Conservation (phyloP, 1,140 invertebrate genomes). For the Solenopsis fugax region DNA sequence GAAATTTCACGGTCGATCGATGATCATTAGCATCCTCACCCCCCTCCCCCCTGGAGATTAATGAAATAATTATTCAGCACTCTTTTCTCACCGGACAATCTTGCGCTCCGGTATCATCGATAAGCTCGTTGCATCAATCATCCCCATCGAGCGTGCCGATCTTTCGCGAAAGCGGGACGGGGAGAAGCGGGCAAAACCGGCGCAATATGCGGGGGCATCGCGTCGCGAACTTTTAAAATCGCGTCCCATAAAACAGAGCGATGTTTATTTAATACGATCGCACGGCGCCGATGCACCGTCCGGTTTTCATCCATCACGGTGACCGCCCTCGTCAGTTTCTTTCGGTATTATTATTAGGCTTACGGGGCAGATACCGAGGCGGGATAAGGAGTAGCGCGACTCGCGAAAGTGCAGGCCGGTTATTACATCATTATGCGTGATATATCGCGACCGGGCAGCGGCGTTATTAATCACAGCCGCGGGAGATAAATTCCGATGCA, state of each 20-base stretch:
- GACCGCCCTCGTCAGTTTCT: slow-evolving; percentile 39
- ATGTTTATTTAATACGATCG: slow-evolving; percentile 70
- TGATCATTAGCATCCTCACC: slow-evolving; percentile 41
- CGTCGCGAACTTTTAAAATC: slow-evolving; percentile 53
- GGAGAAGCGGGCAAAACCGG: neutral
- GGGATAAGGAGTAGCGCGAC: slow-evolving; percentile 50
- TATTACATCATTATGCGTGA: slow-evolving; percentile 75
- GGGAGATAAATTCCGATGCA: slow-evolving; percentile 71
- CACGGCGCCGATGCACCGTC: neutral
- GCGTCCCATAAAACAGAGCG: slow-evolving; percentile 17
- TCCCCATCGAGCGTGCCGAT: slow-evolving; percentile 57
- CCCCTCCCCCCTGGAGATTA: slow-evolving; percentile 26
- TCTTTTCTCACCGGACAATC: neutral
- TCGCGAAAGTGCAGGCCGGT: slow-evolving; percentile 63
- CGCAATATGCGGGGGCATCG: neutral
- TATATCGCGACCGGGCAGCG: slow-evolving; percentile 54
- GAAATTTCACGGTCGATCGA: slow-evolving; percentile 45
- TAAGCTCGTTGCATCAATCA: slow-evolving; percentile 60
- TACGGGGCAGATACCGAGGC: neutral
- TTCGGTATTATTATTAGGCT: slow-evolving; percentile 61
- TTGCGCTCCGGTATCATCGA: slow-evolving; percentile 30
- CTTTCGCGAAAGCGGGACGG: neutral
- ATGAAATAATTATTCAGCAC: slow-evolving; percentile 57
- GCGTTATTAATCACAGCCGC: slow-evolving; percentile 67
- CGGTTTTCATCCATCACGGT: slow-evolving; percentile 63